phyloP scores from a whole-genome alignment of 2,797 vertebrate genomes.

The Chanos chanos region DNA sequence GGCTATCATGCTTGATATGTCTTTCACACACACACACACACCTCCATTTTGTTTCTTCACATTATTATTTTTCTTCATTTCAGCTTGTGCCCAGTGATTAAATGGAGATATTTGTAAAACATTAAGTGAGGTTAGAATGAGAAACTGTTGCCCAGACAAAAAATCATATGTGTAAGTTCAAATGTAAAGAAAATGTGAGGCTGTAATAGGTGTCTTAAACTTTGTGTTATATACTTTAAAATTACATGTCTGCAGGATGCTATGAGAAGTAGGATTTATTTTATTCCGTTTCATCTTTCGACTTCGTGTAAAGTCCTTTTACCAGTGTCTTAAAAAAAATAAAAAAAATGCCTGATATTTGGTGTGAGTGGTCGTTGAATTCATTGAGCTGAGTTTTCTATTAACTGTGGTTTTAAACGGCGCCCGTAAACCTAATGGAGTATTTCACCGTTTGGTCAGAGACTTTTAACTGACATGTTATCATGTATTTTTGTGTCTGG shows the following conservation, averaged over 20 bases:
- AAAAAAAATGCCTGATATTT: constrained; percentile 48
- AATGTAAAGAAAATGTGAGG: constrained; percentile 41
- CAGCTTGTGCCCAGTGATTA: constrained; percentile 48
- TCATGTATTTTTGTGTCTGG: too few species aligned
- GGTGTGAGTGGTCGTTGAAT: constrained; percentile 4
- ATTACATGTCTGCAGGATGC: constrained; percentile 43
- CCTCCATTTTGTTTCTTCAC: constrained; percentile 26
- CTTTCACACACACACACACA: constrained; percentile 52
- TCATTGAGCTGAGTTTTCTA: neutral
- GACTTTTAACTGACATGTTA: too few species aligned
- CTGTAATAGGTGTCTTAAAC: constrained; percentile 57
- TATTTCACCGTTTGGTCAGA: too few species aligned
- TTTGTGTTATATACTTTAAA: constrained; percentile 57
- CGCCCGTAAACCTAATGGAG: too few species aligned
- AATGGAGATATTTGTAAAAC: constrained; percentile 55
- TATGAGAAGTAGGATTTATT: constrained; percentile 45
- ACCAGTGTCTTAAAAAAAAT: constrained; percentile 65
- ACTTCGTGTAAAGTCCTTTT: constrained; percentile 54
- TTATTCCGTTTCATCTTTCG: constrained; percentile 41
- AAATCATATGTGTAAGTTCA: constrained; percentile 69
- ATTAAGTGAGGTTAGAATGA: constrained; percentile 54
- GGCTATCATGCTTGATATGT: constrained; percentile 43
- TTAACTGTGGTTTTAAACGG: too few species aligned
- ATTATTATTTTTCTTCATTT: constrained; percentile 52
- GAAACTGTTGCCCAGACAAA: too few species aligned